Evolutionary conservation across 2,888 invertebrate genomes (phyloP).

Genomic region (Morpho deidamia): DNA sequence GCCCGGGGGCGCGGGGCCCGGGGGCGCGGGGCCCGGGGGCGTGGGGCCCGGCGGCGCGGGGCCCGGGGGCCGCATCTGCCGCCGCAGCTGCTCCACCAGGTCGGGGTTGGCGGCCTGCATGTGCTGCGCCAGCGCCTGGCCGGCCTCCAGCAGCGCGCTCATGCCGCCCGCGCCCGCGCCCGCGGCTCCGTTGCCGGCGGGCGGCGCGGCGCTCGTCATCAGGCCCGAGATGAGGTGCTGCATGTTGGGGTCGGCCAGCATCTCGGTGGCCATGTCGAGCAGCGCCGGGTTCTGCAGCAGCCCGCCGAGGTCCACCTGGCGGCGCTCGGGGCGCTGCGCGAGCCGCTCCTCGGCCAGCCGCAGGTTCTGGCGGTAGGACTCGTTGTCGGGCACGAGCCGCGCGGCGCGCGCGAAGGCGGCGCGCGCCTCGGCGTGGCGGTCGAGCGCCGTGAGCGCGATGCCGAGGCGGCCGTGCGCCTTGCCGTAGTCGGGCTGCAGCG

Average conservation of each 20-base stretch:
- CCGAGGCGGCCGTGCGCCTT: constrained; percentile 97
- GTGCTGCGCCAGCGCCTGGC: constrained; percentile 89
- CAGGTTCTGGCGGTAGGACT: constrained; percentile 92
- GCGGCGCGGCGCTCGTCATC: constrained; percentile 53
- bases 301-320: constrained; percentile 77
- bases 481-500: constrained; percentile 93
- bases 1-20: constrained; percentile 46
- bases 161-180: constrained; percentile 43
- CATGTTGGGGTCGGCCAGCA: constrained; percentile 91
- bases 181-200: constrained; percentile 24
- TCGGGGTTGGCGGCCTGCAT: constrained; percentile 91
- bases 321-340: constrained; percentile 82
- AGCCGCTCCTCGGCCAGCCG: constrained; percentile 86
- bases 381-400: constrained; percentile 94
- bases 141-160: constrained; percentile 76
- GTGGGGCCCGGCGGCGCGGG: constrained; percentile 34
- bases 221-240: constrained; percentile 84
- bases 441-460: constrained; percentile 90
- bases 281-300: constrained; percentile 89
- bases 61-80: constrained; percentile 78
- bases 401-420: constrained; percentile 92
- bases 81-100: constrained; percentile 86
- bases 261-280: constrained; percentile 89
- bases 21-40: constrained; percentile 22
- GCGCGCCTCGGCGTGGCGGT: constrained; percentile 89